phyloP scores from a whole-genome alignment of 2,888 invertebrate species.

The Thalpophila matura region DNA sequence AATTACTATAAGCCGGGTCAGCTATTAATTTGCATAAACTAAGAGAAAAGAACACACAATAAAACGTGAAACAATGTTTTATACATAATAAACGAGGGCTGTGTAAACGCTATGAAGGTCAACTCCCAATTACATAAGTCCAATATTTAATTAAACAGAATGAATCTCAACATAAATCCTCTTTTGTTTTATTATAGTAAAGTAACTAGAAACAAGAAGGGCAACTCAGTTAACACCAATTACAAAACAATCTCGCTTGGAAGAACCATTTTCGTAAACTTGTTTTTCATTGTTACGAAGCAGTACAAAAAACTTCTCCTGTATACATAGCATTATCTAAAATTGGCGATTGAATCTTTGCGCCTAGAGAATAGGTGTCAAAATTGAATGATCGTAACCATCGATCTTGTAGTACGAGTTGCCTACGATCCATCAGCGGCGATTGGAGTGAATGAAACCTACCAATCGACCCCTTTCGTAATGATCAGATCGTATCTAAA shows the following conservation, averaged over 20 bases:
- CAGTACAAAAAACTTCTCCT: conserved; percentile 32
- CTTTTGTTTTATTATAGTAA: conserved; percentile 28
- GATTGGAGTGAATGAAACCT: conserved; percentile 50
- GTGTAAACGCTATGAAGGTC: neutral
- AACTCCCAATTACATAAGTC: conserved; percentile 12
- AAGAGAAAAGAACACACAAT: too few relatives aligned
- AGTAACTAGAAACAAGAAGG: conserved; percentile 25
- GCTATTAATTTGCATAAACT: too few relatives aligned
- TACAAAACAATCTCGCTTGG: conserved; percentile 50
- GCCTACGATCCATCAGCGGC: conserved; percentile 50
- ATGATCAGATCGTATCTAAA: conserved; percentile 41
- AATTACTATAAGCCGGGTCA: too few relatives aligned
- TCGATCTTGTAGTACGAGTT: conserved; percentile 51
- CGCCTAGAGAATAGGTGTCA: conserved; percentile 42
- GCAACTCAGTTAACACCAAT: conserved; percentile 42
- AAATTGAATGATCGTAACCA: conserved; percentile 51
- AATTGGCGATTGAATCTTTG: conserved; percentile 31
- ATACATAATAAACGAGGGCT: neutral
- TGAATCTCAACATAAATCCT: conserved; percentile 23
- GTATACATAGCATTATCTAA: conserved; percentile 7
- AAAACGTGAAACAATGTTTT: too few relatives aligned
- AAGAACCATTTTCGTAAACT: conserved; percentile 31
- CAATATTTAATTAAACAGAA: conserved; percentile 24
- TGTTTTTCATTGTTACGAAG: conserved; percentile 45
- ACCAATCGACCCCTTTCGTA: conserved; percentile 46